phyloP scores from a whole-genome alignment of 2,113 vertebrate species.

The Psilopsiagon aymara region DNA sequence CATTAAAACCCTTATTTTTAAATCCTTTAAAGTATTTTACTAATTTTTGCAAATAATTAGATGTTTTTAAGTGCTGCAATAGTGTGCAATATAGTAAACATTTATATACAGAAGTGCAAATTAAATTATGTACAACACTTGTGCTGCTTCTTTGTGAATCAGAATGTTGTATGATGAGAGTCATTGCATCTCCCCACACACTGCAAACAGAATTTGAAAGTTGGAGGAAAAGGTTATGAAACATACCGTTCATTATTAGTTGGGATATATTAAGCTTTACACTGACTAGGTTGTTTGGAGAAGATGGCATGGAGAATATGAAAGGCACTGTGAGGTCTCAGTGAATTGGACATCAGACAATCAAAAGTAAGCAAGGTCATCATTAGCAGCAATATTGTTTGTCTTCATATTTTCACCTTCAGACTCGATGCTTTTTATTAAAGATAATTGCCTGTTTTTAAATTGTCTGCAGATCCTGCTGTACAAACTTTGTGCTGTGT shows the following conservation, averaged over 20 bases:
- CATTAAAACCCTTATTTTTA: conserved; percentile 79
- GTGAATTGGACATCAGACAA: not conserved
- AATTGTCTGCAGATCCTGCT: conserved; percentile 51
- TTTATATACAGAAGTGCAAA: conserved; percentile 75
- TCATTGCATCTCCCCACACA: not conserved
- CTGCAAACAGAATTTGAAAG: not conserved
- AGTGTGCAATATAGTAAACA: conserved; percentile 74
- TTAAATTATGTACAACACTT: conserved; percentile 75
- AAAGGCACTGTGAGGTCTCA: not conserved
- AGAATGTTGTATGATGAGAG: conserved; percentile 23
- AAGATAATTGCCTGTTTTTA: conserved; percentile 46
- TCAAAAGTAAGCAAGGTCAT: not conserved
- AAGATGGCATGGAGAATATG: not conserved
- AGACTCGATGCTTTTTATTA: conserved; percentile 7
- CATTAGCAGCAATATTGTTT: conserved; percentile 19
- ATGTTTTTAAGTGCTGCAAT: conserved; percentile 73
- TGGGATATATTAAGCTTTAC: not conserved
- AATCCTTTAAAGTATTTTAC: conserved; percentile 75
- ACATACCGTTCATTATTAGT: not conserved
- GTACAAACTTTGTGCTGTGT: conserved; percentile 56
- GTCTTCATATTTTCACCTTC: conserved; percentile 32
- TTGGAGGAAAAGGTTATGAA: not conserved
- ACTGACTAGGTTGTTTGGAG: not conserved
- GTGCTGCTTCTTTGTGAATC: conserved; percentile 69
- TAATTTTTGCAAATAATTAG: conserved; percentile 75